Base-by-base conservation (phyloP, 2,113 vertebrate genomes). In the Embiotoca jacksoni region DNA sequence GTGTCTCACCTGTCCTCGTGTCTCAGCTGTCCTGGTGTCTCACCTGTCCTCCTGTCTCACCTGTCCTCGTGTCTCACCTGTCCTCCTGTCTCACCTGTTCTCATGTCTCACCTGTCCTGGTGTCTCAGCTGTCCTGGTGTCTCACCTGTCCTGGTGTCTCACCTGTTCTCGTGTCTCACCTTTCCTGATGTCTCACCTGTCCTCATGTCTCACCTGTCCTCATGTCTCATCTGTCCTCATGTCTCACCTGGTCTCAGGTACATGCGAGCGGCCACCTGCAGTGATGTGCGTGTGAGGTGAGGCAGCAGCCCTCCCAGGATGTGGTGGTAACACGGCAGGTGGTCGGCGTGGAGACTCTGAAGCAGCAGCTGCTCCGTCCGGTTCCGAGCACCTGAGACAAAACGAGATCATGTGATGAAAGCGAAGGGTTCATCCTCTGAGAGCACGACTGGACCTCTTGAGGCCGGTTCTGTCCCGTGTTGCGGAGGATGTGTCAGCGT, bases 211-310 rank as follows among this genome's bases (percentile, higher is more conserved):
- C 50, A 49, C 4, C 16, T 31, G 7, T 37, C 52, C 6, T 23
- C 23, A 23, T 23, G 23, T 23, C 23, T 23, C 23, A 23, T 1
- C 3, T 23, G 8, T 31, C 13, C 0, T 62, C 33, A 8, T 6
- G n/a, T 73, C 80, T 6, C 37, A 88, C 88, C 88, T 81, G 73
- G 79, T 30, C 71, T 75, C 81, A 90, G 76, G 84, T 90, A 90
- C 86, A 84, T 88, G n/a, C 89, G 83, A 3, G 89, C 36, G 2
- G 89, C 89, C 59, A 90, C 76, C 31, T 83, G 70, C 67, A 90
- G 8, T 0, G 76, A 86, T 5, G 65, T 71, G 47, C 83, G 58
- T 49, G 39, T 83, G 39, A 88, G 71, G 32, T 81, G 63, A 57
- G 71, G 64, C 1, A 82, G 3, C 0, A 88, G 86, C 36, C 74